Base-by-base conservation (phyloP, 1,140 invertebrate genomes). In the Pantala flavescens region DNA sequence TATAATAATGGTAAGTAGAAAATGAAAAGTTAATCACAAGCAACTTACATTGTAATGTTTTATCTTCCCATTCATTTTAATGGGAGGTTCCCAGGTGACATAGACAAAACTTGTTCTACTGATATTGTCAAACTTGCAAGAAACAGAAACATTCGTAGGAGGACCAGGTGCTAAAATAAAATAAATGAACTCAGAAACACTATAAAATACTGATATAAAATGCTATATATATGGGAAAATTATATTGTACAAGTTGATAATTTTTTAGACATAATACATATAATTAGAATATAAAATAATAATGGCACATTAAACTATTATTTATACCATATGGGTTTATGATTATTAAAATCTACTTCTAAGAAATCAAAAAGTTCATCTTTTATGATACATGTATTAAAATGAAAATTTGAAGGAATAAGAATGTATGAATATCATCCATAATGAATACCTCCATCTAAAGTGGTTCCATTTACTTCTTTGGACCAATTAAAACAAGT, bases 361-460 rank as follows among this genome's bases (percentile, higher is more conserved):
- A n/a, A n/a, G n/a, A n/a, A n/a, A n/a, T n/a, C n/a, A n/a, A n/a
- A n/a, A n/a, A n/a, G n/a, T n/a, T n/a, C n/a, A n/a, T n/a, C n/a
- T n/a, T n/a, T n/a, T n/a, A n/a, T n/a, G n/a, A n/a, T n/a, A n/a
- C n/a, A n/a, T n/a, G n/a, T n/a, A n/a, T n/a, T n/a, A n/a, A n/a
- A n/a, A n/a, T n/a, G n/a, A n/a, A n/a, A n/a, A n/a, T n/a, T n/a
- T n/a, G n/a, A n/a, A n/a, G n/a, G n/a, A n/a, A n/a, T n/a, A n/a
- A n/a, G n/a, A n/a, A n/a, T n/a, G n/a, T n/a, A n/a, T n/a, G n/a
- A n/a, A n/a, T n/a, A n/a, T n/a, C n/a, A n/a, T n/a, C n/a, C n/a
- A n/a, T n/a, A n/a, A n/a, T n/a, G n/a, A n/a, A n/a, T n/a, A n/a
- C 86, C 86, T 75, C 91, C 92, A 81, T 94, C 93, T 82, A 93